phyloP scores from a whole-genome alignment of 2,797 vertebrate genomes.

The Myotis myotis region DNA sequence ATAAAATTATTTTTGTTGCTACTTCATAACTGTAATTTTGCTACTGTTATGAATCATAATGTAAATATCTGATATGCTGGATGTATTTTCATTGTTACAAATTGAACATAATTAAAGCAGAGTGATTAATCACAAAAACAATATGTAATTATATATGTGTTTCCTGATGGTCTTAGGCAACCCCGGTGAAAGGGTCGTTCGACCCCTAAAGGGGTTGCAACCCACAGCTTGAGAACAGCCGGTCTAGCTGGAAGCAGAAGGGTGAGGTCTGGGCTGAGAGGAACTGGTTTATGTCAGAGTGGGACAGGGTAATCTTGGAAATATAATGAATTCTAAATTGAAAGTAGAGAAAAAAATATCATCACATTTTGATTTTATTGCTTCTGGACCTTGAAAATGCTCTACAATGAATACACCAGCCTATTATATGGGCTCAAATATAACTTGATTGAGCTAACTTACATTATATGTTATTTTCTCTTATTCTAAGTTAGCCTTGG shows the following conservation, averaged over 20 bases:
- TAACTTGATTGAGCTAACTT: slow-evolving; percentile 44
- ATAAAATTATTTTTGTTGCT: too few relatives aligned
- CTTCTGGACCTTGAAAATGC: background rate
- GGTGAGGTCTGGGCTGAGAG: background rate
- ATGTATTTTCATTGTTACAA: too few relatives aligned
- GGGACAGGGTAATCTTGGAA: background rate
- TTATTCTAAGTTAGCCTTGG: slow-evolving; percentile 4
- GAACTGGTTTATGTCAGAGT: background rate
- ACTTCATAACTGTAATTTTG: too few relatives aligned
- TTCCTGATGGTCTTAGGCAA: too few relatives aligned
- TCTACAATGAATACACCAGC: background rate
- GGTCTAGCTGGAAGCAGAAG: background rate
- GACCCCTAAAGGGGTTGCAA: too few relatives aligned
- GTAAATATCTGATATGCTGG: too few relatives aligned
- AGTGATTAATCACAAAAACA: too few relatives aligned
- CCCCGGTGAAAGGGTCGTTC: too few relatives aligned
- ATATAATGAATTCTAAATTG: background rate
- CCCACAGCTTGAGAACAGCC: too few relatives aligned
- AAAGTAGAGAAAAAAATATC: slow-evolving; percentile 26
- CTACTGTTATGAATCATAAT: too few relatives aligned
- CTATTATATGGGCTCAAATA: background rate
- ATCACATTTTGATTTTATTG: slow-evolving; percentile 18
- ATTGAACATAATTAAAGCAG: too few relatives aligned
- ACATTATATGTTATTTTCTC: slow-evolving; percentile 42
- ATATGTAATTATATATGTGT: too few relatives aligned